phyloP scores from a whole-genome alignment of 1,140 invertebrate genomes.

The Bilobella aurantiaca region DNA sequence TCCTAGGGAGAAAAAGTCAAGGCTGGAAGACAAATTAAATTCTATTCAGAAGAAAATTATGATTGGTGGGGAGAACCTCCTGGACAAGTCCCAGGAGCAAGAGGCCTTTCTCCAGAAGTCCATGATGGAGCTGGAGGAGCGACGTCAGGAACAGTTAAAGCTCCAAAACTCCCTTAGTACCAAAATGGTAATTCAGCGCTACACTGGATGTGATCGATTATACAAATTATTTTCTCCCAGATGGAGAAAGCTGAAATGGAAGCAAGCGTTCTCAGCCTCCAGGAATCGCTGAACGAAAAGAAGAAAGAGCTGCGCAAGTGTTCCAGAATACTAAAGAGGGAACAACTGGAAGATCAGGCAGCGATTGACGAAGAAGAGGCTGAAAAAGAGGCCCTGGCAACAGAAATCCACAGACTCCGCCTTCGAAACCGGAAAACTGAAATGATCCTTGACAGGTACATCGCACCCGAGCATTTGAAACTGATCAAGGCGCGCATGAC shows the following conservation, averaged over 20 bases:
- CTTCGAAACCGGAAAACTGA: slow-evolving; percentile 85
- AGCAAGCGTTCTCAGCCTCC: slow-evolving; percentile 85
- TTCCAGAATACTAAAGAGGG: slow-evolving; percentile 63
- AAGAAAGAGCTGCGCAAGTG: slow-evolving; percentile 88
- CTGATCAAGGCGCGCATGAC: slow-evolving; percentile 18
- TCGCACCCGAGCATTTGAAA: slow-evolving; percentile 78
- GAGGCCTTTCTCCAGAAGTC: slow-evolving; percentile 81
- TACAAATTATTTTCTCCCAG: slow-evolving; percentile 38
- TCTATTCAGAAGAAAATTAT: slow-evolving; percentile 90
- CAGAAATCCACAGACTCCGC: slow-evolving; percentile 77
- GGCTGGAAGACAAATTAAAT: slow-evolving; percentile 70
- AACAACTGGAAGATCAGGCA: slow-evolving; percentile 77
- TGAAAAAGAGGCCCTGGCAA: slow-evolving; percentile 89
- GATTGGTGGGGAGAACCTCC: slow-evolving; percentile 93
- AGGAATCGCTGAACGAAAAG: slow-evolving; percentile 85
- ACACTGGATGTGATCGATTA: neutral
- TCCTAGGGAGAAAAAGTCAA: slow-evolving; percentile 34
- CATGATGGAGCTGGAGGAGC: slow-evolving; percentile 74
- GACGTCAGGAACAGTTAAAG: slow-evolving; percentile 69
- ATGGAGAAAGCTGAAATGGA: slow-evolving; percentile 89
- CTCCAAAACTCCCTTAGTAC: slow-evolving; percentile 68
- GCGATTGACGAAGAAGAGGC: slow-evolving; percentile 86
- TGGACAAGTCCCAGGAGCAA: slow-evolving; percentile 94
- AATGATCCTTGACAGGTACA: slow-evolving; percentile 69
- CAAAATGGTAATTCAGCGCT: slow-evolving; percentile 53